Percentiles rank a stretch among this genome's conserved stretches.
These are phyloP conservation scores for Centrocercus urophasianus DNA, from an alignment of 2,113 vertebrate species.

Conservation along the genomic window DNA sequence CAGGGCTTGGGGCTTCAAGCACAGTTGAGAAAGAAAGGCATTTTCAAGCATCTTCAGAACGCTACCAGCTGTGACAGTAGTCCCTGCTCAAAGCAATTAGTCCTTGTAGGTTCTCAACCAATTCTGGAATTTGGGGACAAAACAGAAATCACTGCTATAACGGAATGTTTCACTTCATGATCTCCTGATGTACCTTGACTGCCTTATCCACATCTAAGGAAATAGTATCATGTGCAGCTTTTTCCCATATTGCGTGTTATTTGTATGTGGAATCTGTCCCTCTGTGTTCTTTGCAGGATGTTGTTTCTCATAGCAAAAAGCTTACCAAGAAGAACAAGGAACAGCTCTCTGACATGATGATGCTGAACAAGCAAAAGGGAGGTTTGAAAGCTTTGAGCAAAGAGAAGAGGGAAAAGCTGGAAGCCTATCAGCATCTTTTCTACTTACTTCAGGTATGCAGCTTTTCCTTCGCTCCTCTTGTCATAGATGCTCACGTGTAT, in stretches of 20 bases:
- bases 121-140: background rate
- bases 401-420: conserved; percentile 94
- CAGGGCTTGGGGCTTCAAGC: background rate
- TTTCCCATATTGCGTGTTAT: background rate
- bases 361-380: conserved; percentile 95
- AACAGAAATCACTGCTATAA: background rate
- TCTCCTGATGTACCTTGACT: background rate
- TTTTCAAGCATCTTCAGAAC: background rate
- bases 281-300: conserved; percentile 82
- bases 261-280: background rate
- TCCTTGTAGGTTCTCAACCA: background rate
- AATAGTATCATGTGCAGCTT: background rate
- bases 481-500: background rate
- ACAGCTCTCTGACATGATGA: conserved; percentile 96
- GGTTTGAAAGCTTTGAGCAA: conserved; percentile 97
- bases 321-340: conserved; percentile 98
- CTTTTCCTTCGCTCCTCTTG: rapidly evolving
- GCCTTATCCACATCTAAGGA: rapidly evolving
- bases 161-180: background rate
- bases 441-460: conserved; percentile 90
- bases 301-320: conserved; percentile 98
- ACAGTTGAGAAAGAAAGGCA: background rate
- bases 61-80: background rate
- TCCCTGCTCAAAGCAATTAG: background rate
- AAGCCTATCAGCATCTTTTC: conserved; percentile 96